Evolutionary conservation across 2,113 vertebrate genomes (phyloP).

Genomic region (Dasypus novemcinctus): DNA sequence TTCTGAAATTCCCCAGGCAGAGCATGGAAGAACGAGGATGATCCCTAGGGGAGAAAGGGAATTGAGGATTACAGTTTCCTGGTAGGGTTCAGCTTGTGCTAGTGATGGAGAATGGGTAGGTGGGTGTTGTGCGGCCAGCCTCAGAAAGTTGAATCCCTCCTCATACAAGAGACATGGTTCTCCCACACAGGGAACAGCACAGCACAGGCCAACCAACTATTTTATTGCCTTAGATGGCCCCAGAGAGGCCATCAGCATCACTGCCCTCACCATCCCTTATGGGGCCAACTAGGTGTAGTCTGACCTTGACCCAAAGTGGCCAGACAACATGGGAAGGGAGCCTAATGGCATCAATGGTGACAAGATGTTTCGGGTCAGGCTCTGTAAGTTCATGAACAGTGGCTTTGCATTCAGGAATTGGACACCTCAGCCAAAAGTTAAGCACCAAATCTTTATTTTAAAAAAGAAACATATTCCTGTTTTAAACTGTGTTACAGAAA

Average conservation of each 20-base stretch:
- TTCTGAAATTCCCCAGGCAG: background rate
- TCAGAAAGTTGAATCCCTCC: background rate
- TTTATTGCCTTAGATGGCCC: no score
- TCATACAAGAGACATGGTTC: background rate
- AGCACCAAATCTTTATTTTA: background rate
- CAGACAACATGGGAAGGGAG: no score
- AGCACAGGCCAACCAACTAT: fast-evolving
- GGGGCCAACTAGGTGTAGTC: background rate
- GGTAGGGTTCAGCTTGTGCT: background rate
- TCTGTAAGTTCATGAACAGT: background rate
- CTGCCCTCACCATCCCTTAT: background rate
- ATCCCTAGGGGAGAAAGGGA: background rate
- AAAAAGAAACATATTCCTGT: background rate
- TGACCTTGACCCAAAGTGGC: background rate
- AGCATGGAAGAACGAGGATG: background rate
- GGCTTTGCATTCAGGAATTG: background rate
- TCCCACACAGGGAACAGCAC: background rate
- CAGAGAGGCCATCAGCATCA: background rate
- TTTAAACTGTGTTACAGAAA: fast-evolving
- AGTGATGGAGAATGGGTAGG: background rate
- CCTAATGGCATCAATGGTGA: background rate
- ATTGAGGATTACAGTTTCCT: background rate
- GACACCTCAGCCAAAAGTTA: background rate
- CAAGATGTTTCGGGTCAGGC: background rate
- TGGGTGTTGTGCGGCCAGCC: fast-evolving